Percentiles rank a stretch among this genome's conserved stretches.
phyloP scores from a whole-genome alignment of 2,888 invertebrate genomes.

The Drosophila austrosaltans region DNA sequence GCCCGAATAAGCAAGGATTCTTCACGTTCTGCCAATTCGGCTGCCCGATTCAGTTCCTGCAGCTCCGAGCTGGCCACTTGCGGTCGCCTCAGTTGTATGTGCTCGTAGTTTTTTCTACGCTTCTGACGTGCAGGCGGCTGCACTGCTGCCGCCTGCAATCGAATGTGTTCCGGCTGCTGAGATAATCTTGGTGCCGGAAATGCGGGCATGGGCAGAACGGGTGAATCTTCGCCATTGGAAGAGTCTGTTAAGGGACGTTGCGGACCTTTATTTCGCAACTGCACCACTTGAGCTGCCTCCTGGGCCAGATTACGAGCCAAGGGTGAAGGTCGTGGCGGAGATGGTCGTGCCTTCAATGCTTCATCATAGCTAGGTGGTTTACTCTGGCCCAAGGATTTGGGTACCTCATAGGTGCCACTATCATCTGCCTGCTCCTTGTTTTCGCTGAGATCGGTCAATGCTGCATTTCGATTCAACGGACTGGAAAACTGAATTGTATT shows the following conservation, averaged over 20 bases:
- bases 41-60: conserved; percentile 70
- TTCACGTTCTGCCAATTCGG: conserved; percentile 66
- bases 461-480: conserved; percentile 80
- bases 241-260: conserved; percentile 45
- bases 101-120: conserved; percentile 79
- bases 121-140: conserved; percentile 78
- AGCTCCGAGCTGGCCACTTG: conserved; percentile 79
- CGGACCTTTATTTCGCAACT: conserved; percentile 44
- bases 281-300: conserved; percentile 61
- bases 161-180: conserved; percentile 55
- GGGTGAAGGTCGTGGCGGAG: conserved; percentile 43
- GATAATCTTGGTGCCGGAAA: conserved; percentile 81
- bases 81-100: conserved; percentile 75
- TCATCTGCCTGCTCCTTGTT: conserved; percentile 22
- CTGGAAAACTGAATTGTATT: conserved; percentile 82
- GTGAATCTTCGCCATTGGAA: conserved; percentile 59
- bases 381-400: conserved; percentile 51
- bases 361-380: conserved; percentile 82
- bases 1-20: conserved; percentile 75
- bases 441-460: conserved; percentile 67
- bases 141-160: conserved; percentile 62
- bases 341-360: conserved; percentile 59
- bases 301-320: conserved; percentile 59
- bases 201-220: conserved; percentile 80
- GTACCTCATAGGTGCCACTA: conserved; percentile 81